A percentile compares a stretch with the other conserved stretches of the same genome.
These are phyloP conservation scores for Cynaeus angustus DNA, from an alignment of 2,888 invertebrate genomes.

Conservation along the genomic window DNA sequence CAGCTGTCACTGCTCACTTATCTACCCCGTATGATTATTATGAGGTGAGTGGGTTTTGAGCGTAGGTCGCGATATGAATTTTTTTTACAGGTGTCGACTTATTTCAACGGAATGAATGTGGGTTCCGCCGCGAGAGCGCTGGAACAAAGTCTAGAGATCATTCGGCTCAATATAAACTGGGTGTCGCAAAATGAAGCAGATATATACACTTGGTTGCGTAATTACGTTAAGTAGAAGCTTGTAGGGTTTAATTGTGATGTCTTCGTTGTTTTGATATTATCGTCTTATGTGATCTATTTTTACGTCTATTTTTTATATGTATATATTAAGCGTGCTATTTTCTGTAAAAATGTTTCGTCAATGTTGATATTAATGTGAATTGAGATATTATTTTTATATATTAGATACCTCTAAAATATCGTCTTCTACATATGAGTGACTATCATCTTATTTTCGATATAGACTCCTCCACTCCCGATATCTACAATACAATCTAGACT, in stretches of 20 bases:
- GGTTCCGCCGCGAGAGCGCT: constrained; percentile 74
- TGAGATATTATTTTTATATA: constrained; percentile 59
- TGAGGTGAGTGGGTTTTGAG: constrained; percentile 73
- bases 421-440: constrained; percentile 52
- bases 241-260: constrained; percentile 53
- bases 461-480: constrained; percentile 39
- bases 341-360: constrained; percentile 56
- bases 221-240: constrained; percentile 63
- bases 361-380: constrained; percentile 58
- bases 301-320: constrained; percentile 61
- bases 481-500: constrained; percentile 49
- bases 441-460: constrained; percentile 49
- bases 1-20: constrained; percentile 79
- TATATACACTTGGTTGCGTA: constrained; percentile 70
- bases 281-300: constrained; percentile 57
- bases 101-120: constrained; percentile 71
- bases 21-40: constrained; percentile 84
- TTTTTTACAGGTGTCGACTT: constrained; percentile 68
- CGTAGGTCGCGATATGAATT: not conserved
- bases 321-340: constrained; percentile 60
- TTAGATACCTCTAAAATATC: constrained; percentile 53
- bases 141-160: constrained; percentile 84
- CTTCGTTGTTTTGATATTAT: constrained; percentile 50
- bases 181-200: constrained; percentile 77
- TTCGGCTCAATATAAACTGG: constrained; percentile 89